Evolutionary conservation across 2,113 vertebrate species (phyloP).

Genomic region (Vulpes ferrilata): DNA sequence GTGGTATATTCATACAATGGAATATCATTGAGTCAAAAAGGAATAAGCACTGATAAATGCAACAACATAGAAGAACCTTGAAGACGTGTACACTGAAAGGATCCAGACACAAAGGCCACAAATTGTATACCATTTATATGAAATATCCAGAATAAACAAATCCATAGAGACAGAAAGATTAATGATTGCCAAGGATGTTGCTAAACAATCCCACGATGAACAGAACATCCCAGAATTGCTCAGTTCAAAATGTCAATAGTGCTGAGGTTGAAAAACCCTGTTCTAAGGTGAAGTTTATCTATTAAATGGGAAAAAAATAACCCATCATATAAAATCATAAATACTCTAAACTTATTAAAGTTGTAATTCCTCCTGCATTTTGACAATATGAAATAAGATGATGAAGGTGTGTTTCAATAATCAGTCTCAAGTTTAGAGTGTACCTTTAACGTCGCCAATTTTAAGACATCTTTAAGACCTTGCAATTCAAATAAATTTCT

Average conservation of each 20-base stretch:
- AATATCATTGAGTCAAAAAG: slow-evolving; percentile 6
- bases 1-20: neutral
- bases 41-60: neutral
- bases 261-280: neutral
- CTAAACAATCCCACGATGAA: neutral
- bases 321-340: neutral
- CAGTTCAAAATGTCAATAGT: neutral
- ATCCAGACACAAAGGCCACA: neutral
- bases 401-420: neutral
- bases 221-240: neutral
- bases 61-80: neutral
- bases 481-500: slow-evolving; percentile 16
- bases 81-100: neutral
- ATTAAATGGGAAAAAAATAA: neutral
- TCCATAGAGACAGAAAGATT: neutral
- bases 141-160: neutral
- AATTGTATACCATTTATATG: neutral
- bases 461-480: slow-evolving; percentile 54
- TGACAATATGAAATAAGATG: neutral
- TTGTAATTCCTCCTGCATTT: neutral
- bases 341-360: neutral
- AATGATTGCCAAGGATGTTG: neutral
- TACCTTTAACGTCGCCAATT: neutral
- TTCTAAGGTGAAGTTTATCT: neutral
- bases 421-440: neutral